Base-by-base conservation (phyloP, 2,797 vertebrate species). In the Tapera naevia region DNA sequence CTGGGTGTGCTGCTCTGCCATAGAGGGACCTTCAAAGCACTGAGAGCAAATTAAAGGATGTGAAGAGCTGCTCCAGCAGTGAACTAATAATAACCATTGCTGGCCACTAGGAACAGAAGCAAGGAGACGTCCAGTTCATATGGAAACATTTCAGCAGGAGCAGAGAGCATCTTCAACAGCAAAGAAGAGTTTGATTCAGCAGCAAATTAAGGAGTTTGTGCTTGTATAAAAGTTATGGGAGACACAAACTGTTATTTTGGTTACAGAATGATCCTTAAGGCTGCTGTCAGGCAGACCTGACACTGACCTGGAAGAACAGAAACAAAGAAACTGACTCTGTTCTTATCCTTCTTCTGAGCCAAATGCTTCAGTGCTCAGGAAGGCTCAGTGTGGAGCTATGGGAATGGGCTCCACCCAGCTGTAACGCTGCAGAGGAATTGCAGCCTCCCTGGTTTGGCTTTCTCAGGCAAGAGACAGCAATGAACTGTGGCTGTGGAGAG, bases 351-450 rank as follows among this genome's bases (percentile, higher is more conserved):
- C 94, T 57, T n/a, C 74, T 39, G 58, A 48, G 86, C 89, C 88
- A 89, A 88, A 62, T 1, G 30, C 54, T 87, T 84, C 78, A 70
- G 18, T 28, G 32, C 72, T 62, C 54, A 17, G 72, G 57, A 62
- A 37, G 28, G 86, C 60, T 69, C 76, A 27, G 60, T 11, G 57
- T 80, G 69, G 91, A 89, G 89, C 70, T 58, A 17, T 71, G 71
- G 80, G 86, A 94, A 82, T 8, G 81, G 88, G 86, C 93, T 93
- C 94, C 95, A 93, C 96, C 94, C 91, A 91, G 73, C 71, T 80
- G 61, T 37, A 91, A 23, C 7, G 66, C 90, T 90, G 91, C 88
- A 94, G 80, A 91, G 83, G 71, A 94, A 82, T 64, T 41, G 67
- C 78, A 90, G 94, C 73, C 66, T 66, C 13, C 57, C 64, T 69